Evolutionary conservation across 2,113 vertebrate species (phyloP).

Genomic region (crab-eating macaque (Macaca fascicularis)): T2T-MFA8v1.1 NC_088388.1:49989501-49990000

Average conservation of each 20-base stretch:
- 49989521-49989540: neutral
- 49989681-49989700: neutral
- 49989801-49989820: neutral
- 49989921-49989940: neutral
- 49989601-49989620: neutral
- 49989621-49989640: neutral
- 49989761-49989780: neutral
- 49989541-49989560: neutral
- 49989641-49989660: neutral
- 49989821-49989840: neutral
- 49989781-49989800: neutral
- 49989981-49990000: slow-evolving; percentile 53
- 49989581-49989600: neutral
- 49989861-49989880: neutral
- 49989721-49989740: neutral
- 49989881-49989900: neutral
- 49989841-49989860: neutral
- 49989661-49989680: neutral
- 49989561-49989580: neutral
- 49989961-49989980: neutral
- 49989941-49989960: slow-evolving; percentile 48
- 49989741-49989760: neutral
- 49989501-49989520: neutral
- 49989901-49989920: neutral
- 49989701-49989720: neutral